phyloP scores from a whole-genome alignment of 1,140 invertebrate genomes.

The Onthophagus taurus region DNA sequence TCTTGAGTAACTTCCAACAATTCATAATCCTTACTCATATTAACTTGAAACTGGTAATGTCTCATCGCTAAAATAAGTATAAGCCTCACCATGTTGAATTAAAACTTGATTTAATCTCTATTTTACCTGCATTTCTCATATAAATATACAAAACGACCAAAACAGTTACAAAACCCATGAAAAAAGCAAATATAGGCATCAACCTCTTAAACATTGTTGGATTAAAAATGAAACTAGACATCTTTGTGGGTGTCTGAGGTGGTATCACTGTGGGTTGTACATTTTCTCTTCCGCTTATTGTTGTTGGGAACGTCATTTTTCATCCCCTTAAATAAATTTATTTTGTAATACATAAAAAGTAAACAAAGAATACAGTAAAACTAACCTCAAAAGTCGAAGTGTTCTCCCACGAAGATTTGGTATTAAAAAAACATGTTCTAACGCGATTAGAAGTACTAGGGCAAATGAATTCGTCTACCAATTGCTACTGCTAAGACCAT shows the following conservation, averaged over 20 bases:
- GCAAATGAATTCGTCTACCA: too few species aligned
- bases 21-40: conserved; percentile 67
- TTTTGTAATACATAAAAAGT: too few species aligned
- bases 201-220: conserved; percentile 38
- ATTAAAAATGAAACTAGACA: conserved; percentile 16
- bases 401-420: too few species aligned
- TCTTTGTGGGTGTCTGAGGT: conserved; percentile 22
- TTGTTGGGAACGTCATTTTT: not conserved
- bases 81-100: not conserved
- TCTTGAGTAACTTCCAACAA: conserved; percentile 59
- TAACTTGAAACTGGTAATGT: conserved; percentile 56
- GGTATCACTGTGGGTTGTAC: conserved; percentile 10
- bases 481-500: too few species aligned
- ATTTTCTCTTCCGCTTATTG: conserved; percentile 5
- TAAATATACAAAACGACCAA: conserved; percentile 55
- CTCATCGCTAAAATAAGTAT: conserved; percentile 42
- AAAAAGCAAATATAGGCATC: conserved; percentile 49
- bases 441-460: too few species aligned
- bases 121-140: conserved; percentile 56
- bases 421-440: too few species aligned
- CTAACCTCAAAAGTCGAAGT: too few species aligned
- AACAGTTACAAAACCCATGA: conserved; percentile 55
- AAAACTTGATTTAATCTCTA: not conserved
- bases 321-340: not conserved
- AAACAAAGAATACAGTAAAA: too few species aligned